A percentile compares a stretch with the other conserved stretches of the same genome.
These are phyloP conservation scores for Clarias macrocephalus DNA, from an alignment of 2,113 vertebrate species.

Conservation along the genomic window DNA sequence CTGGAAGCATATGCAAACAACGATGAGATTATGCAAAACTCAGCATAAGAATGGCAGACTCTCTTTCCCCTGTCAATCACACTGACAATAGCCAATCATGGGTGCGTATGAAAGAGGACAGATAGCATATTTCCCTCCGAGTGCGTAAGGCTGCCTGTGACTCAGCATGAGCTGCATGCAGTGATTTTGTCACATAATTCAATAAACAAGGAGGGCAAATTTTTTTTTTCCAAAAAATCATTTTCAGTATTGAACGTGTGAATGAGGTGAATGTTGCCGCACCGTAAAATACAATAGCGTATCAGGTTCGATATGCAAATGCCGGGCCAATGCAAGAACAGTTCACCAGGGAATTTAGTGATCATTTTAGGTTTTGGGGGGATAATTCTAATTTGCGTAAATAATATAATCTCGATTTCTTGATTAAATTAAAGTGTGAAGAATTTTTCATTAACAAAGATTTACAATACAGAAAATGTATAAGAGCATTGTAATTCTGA, in stretches of 20 bases:
- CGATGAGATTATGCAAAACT: neutral
- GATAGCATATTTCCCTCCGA: neutral
- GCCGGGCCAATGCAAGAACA: neutral
- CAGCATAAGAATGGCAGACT: neutral
- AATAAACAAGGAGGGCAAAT: neutral
- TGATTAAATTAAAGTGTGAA: neutral
- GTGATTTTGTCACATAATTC: neutral
- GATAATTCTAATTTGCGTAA: neutral
- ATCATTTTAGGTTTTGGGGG: neutral
- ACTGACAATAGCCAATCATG: neutral
- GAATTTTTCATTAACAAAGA: neutral
- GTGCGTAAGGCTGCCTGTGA: constrained; percentile 3
- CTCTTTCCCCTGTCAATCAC: neutral
- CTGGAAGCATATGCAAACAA: neutral
- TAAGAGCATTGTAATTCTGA: neutral
- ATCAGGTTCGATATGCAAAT: neutral
- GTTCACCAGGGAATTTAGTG: neutral
- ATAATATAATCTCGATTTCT: neutral
- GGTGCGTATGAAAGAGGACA: neutral
- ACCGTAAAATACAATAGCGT: neutral
- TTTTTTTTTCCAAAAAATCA: no score
- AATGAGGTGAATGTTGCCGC: neutral
- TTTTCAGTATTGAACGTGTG: neutral
- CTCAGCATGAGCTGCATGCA: neutral
- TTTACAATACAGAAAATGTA: neutral